These are phyloP conservation scores for Molorchus minor DNA, from an alignment of 2,888 invertebrate genomes.

Conservation along the genomic window DNA sequence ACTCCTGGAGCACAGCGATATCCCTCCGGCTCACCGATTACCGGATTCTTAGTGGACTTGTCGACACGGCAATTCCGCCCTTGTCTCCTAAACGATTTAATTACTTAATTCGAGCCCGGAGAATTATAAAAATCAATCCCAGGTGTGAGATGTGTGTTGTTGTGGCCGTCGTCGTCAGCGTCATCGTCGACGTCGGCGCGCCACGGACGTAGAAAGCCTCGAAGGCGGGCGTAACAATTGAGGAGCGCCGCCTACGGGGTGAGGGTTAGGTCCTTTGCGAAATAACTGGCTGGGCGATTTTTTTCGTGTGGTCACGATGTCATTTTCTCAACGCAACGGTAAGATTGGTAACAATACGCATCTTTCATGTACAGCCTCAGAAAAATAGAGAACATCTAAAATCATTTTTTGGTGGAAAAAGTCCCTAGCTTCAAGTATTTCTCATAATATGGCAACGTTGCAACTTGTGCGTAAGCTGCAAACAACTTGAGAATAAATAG, in stretches of 20 bases:
- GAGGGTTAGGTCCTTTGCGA: conserved; percentile 21
- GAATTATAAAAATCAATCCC: conserved; percentile 28
- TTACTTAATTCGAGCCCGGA: conserved; percentile 20
- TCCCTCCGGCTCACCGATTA: conserved; percentile 4
- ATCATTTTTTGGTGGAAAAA: no score
- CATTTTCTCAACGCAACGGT: no score
- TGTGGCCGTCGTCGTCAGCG: conserved; percentile 10
- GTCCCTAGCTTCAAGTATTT: no score
- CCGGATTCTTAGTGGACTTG: conserved; percentile 19
- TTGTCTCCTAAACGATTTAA: conserved; percentile 15
- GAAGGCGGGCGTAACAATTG: conserved; percentile 25
- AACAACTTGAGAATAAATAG: no score
- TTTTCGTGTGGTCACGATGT: conserved; percentile 2
- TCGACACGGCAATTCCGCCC: conserved; percentile 2
- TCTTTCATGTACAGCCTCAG: no score
- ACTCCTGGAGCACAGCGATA: conserved; percentile 7
- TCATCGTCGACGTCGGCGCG: conserved; percentile 13
- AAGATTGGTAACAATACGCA: no score
- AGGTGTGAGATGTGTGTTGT: conserved; percentile 23
- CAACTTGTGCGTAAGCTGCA: no score
- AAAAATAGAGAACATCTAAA: no score
- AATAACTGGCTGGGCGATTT: conserved; percentile 8
- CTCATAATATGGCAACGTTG: no score
- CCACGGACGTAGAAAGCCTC: conserved; percentile 11
- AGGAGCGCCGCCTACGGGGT: conserved; percentile 20